These are phyloP conservation scores for Bos javanicus DNA, from an alignment of 2,113 vertebrate species.

Conservation along the genomic window DNA sequence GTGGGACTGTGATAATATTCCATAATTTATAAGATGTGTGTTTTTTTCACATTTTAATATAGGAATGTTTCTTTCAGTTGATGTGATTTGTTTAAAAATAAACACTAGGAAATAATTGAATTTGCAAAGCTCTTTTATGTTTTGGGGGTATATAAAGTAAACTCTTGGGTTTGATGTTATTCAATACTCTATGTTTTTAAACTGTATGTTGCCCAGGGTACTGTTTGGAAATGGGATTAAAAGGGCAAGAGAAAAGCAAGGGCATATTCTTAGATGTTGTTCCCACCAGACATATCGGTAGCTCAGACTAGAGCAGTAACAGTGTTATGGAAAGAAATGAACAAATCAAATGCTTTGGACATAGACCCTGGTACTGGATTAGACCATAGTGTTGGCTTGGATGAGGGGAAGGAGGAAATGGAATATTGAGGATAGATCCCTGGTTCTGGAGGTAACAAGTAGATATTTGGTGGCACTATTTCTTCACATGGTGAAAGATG, in stretches of 20 bases:
- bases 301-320: not conserved
- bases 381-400: not conserved
- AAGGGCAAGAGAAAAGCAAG: not conserved
- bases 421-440: not conserved
- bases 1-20: not conserved
- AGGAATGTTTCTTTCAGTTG: not conserved
- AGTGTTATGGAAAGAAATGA: not conserved
- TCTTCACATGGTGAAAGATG: not conserved
- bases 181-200: not conserved
- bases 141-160: not conserved
- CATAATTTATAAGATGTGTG: not conserved
- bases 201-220: not conserved
- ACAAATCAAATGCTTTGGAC: not conserved
- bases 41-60: not conserved
- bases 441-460: not conserved
- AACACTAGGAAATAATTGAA: not conserved
- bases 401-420: not conserved
- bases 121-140: not conserved
- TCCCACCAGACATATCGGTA: not conserved
- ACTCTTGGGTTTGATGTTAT: not conserved
- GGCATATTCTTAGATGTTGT: not conserved
- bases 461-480: not conserved
- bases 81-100: not conserved
- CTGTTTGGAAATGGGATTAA: not conserved
- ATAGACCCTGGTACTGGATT: not conserved